Evolutionary conservation across 2,888 invertebrate species (phyloP).

Genomic region (Netelia inedita): DNA sequence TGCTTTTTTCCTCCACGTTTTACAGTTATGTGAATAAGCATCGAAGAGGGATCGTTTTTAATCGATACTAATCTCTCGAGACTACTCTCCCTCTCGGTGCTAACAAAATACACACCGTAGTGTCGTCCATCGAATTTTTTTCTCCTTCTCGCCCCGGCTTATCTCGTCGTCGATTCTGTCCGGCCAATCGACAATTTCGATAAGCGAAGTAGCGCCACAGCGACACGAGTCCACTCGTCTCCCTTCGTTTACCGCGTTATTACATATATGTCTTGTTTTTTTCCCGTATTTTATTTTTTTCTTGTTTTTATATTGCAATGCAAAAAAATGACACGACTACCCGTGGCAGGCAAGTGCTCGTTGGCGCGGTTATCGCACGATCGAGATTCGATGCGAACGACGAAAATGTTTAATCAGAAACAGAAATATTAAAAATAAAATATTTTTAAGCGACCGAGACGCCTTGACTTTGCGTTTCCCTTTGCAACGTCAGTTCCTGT

Average conservation of each 20-base stretch:
- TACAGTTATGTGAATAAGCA: constrained; percentile 32
- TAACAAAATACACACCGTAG: constrained; percentile 42
- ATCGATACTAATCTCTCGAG: constrained; percentile 75
- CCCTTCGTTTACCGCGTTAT: constrained; percentile 18
- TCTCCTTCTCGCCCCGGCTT: constrained; percentile 54
- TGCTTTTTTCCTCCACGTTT: constrained; percentile 27
- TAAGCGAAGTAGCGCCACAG: constrained; percentile 56
- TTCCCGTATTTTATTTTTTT: neutral
- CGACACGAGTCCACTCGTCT: constrained; percentile 51
- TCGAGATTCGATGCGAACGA: constrained; percentile 41
- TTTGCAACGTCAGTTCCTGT: neutral
- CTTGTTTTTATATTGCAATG: constrained; percentile 5
- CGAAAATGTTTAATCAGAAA: constrained; percentile 45
- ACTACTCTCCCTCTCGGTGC: constrained; percentile 61
- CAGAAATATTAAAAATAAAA: neutral
- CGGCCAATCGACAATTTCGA: constrained; percentile 56
- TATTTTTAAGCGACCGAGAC: neutral
- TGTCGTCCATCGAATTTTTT: constrained; percentile 56
- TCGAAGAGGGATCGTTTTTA: constrained; percentile 69
- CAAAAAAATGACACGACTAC: neutral
- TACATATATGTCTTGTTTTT: constrained; percentile 32
- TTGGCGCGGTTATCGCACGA: constrained; percentile 35
- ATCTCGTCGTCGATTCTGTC: constrained; percentile 64
- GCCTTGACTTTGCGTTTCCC: neutral
- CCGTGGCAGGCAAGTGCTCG: neutral